Percentiles rank a stretch among this genome's conserved stretches.
These are phyloP conservation scores for Tholera decimalis DNA, from an alignment of 2,888 invertebrate species.

Conservation along the genomic window DNA sequence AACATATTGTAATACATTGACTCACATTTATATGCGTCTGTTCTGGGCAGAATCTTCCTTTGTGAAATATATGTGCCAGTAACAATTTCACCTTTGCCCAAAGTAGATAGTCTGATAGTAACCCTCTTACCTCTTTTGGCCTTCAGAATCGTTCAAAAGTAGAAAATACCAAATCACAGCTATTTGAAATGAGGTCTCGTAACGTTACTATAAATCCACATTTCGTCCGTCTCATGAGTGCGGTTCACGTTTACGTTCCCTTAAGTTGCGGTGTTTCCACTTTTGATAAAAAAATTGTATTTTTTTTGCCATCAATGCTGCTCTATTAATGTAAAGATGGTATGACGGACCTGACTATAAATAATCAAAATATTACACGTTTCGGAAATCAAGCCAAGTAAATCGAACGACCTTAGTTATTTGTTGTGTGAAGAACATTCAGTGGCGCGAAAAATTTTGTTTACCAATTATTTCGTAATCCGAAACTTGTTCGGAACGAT, in stretches of 20 bases:
- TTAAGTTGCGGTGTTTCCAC: slow-evolving; percentile 3
- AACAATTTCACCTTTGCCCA: not conserved
- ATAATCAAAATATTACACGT: slow-evolving; percentile 60
- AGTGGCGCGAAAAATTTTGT: slow-evolving; percentile 78
- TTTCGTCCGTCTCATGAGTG: slow-evolving; percentile 52
- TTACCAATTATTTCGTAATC: slow-evolving; percentile 81
- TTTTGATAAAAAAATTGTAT: slow-evolving; percentile 6
- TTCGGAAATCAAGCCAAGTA: slow-evolving; percentile 67
- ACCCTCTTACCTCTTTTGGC: slow-evolving; percentile 29
- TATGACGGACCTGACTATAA: not conserved
- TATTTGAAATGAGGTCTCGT: slow-evolving; percentile 50
- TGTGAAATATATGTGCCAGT: slow-evolving; percentile 4
- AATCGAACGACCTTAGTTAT: slow-evolving; percentile 75
- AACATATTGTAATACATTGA: slow-evolving; percentile 21
- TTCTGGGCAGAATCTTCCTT: slow-evolving; percentile 6
- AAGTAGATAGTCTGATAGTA: slow-evolving; percentile 3
- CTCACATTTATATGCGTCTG: slow-evolving; percentile 5
- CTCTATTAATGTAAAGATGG: not conserved
- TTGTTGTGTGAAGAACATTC: slow-evolving; percentile 73
- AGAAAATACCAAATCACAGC: slow-evolving; percentile 39
- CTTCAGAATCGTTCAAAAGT: slow-evolving; percentile 46
- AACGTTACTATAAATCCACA: slow-evolving; percentile 54
- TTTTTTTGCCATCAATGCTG: not conserved
- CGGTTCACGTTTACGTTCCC: slow-evolving; percentile 41
- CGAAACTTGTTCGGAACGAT: slow-evolving; percentile 74